Percentiles rank a stretch among this genome's conserved stretches.
Evolutionary conservation across 2,797 vertebrate genomes (phyloP).

Genomic region (Brachyalestes nurse): DNA sequence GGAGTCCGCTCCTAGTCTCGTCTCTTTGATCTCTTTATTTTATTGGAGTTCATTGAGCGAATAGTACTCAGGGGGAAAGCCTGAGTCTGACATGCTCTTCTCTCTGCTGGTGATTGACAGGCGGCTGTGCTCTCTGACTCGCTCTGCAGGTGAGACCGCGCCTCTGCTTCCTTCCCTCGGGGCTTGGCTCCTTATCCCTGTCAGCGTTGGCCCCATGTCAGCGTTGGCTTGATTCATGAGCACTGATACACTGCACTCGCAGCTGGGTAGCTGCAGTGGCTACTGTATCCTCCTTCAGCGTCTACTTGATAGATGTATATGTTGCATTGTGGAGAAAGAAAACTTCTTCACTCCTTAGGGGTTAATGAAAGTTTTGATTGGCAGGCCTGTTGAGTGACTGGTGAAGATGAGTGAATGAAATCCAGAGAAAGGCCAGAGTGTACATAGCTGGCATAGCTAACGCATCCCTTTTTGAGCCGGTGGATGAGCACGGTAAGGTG

Average conservation of each 20-base stretch:
- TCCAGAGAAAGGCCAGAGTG: slow-evolving; percentile 28
- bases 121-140: slow-evolving; percentile 8
- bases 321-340: slow-evolving; percentile 4
- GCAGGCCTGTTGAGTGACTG: slow-evolving; percentile 9
- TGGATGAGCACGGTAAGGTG: background rate
- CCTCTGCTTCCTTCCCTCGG: background rate
- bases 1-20: slow-evolving; percentile 6
- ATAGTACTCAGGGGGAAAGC: slow-evolving; percentile 12
- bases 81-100: slow-evolving; percentile 21
- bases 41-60: slow-evolving; percentile 26
- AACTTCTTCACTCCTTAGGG: background rate
- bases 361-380: slow-evolving; percentile 33
- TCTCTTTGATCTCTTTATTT: slow-evolving; percentile 44
- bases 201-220: background rate
- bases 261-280: background rate
- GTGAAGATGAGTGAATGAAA: slow-evolving; percentile 18
- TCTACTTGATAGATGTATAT: slow-evolving; percentile 13
- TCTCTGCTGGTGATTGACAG: slow-evolving; percentile 33
- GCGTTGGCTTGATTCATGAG: slow-evolving; percentile 15
- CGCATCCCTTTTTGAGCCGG: slow-evolving; percentile 17
- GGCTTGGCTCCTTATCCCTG: slow-evolving; percentile 3
- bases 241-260: background rate
- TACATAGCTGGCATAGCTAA: slow-evolving; percentile 57
- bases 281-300: slow-evolving; percentile 6
- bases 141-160: slow-evolving; percentile 13